Conservation (phyloP, 2,888 invertebrate species). For the Neelides folsomi region DNA sequence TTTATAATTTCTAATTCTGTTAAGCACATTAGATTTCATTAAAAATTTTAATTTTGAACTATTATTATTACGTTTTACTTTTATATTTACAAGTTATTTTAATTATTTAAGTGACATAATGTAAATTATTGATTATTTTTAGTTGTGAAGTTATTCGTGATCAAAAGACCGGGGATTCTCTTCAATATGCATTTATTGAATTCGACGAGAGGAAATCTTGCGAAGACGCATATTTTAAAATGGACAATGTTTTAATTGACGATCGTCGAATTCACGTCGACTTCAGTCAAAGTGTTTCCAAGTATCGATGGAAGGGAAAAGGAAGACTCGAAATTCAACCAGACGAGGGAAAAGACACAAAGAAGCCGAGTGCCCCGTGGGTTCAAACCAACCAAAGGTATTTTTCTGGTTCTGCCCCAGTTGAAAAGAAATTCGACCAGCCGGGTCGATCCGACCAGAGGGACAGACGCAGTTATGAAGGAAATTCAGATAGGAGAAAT, state of each 20-base stretch:
- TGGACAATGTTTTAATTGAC: slow-evolving; percentile 99
- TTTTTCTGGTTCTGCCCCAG: no score
- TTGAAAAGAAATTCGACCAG: no score
- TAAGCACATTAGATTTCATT: neutral
- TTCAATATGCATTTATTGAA: slow-evolving; percentile 98
- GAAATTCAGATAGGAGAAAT: no score
- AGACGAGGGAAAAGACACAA: slow-evolving; percentile 13
- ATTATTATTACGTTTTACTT: neutral
- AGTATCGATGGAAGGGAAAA: slow-evolving; percentile 79
- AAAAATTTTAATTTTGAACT: neutral
- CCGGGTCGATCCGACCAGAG: no score
- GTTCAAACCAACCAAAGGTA: slow-evolving; percentile 1
- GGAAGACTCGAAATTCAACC: slow-evolving; percentile 37
- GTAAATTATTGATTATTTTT: slow-evolving; percentile 4
- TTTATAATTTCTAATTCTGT: neutral
- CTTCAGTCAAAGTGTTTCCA: slow-evolving; percentile 96
- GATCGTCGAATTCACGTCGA: slow-evolving; percentile 98
- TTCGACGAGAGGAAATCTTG: slow-evolving; percentile 84
- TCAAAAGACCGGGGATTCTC: slow-evolving; percentile 75
- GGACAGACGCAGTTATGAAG: no score
- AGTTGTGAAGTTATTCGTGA: slow-evolving; percentile 95
- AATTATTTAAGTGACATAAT: neutral
- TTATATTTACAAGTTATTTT: neutral
- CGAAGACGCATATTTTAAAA: slow-evolving; percentile 97
- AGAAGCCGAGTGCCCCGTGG: slow-evolving; percentile 11